phyloP scores from a whole-genome alignment of 1,140 invertebrate genomes.

The Bombus vancouverensis region DNA sequence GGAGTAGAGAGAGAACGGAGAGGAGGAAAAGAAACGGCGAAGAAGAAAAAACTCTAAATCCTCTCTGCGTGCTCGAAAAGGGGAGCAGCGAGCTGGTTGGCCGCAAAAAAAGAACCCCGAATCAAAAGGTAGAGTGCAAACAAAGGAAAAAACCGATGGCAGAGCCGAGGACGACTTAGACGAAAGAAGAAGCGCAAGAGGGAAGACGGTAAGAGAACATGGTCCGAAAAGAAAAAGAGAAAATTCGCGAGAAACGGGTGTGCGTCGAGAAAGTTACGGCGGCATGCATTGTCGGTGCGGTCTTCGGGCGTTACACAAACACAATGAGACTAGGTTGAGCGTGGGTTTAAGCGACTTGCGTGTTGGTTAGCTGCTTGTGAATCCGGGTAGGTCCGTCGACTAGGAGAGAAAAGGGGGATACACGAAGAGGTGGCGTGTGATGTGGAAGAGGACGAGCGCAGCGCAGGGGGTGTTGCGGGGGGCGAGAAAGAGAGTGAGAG shows the following conservation, averaged over 20 bases:
- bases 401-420: constrained; percentile 57
- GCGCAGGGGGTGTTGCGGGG: not conserved
- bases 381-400: constrained; percentile 66
- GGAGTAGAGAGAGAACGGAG: not conserved
- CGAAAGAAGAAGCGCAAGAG: not conserved
- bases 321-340: constrained; percentile 74
- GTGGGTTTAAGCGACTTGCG: constrained; percentile 78
- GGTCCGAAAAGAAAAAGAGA: not conserved
- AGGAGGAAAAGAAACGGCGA: not conserved
- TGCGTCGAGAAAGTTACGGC: constrained; percentile 65
- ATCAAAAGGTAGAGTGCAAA: constrained; percentile 47
- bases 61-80: not conserved
- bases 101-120: constrained; percentile 5
- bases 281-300: constrained; percentile 68
- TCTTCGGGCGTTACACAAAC: constrained; percentile 73
- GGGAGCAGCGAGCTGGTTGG: not conserved
- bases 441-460: constrained; percentile 36
- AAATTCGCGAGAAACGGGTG: constrained; percentile 19
- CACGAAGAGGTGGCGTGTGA: constrained; percentile 47
- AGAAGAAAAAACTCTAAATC: not conserved
- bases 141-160: constrained; percentile 16
- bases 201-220: constrained; percentile 3
- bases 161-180: no score
- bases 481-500: constrained; percentile 37
- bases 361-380: constrained; percentile 77